phyloP scores from a whole-genome alignment of 1,140 invertebrate species.

The Drosophila quadrilineata region DNA sequence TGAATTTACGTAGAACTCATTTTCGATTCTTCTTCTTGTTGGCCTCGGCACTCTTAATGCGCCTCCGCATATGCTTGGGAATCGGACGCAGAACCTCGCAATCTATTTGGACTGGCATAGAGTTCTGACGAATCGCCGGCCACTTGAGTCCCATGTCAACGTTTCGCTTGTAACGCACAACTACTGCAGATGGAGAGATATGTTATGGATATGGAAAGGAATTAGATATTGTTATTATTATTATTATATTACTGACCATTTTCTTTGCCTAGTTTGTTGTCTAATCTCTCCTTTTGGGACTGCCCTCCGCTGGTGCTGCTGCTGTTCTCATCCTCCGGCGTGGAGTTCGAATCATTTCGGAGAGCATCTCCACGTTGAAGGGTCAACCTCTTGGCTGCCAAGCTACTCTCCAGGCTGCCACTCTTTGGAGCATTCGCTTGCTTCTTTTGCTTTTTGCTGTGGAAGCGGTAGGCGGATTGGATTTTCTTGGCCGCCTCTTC shows the following conservation, averaged over 20 bases:
- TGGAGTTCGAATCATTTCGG: slow-evolving; percentile 67
- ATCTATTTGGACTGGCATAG: slow-evolving; percentile 81
- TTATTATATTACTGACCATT: slow-evolving; percentile 33
- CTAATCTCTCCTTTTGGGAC: neutral
- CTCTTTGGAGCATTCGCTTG: slow-evolving; percentile 10
- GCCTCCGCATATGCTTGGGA: slow-evolving; percentile 71
- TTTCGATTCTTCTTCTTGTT: slow-evolving; percentile 33
- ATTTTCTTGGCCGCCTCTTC: slow-evolving; percentile 71
- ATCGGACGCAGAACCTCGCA: slow-evolving; percentile 71
- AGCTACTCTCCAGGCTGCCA: slow-evolving; percentile 51
- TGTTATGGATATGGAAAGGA: neutral
- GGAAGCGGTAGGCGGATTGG: slow-evolving; percentile 45
- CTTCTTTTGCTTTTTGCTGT: slow-evolving; percentile 40
- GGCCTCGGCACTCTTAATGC: slow-evolving; percentile 68
- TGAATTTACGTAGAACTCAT: neutral
- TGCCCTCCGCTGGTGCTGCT: slow-evolving; percentile 13
- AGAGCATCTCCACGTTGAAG: slow-evolving; percentile 75
- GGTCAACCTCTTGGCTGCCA: slow-evolving; percentile 61
- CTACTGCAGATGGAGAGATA: slow-evolving; percentile 23
- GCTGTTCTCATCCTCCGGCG: slow-evolving; percentile 65
- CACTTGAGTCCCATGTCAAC: slow-evolving; percentile 42
- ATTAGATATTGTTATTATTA: neutral
- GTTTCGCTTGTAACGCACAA: slow-evolving; percentile 8
- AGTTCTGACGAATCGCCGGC: slow-evolving; percentile 64
- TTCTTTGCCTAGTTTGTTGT: neutral